These are phyloP conservation scores for Pseudochirops corinnae DNA, from an alignment of 2,797 vertebrate genomes.

Conservation along the genomic window DNA sequence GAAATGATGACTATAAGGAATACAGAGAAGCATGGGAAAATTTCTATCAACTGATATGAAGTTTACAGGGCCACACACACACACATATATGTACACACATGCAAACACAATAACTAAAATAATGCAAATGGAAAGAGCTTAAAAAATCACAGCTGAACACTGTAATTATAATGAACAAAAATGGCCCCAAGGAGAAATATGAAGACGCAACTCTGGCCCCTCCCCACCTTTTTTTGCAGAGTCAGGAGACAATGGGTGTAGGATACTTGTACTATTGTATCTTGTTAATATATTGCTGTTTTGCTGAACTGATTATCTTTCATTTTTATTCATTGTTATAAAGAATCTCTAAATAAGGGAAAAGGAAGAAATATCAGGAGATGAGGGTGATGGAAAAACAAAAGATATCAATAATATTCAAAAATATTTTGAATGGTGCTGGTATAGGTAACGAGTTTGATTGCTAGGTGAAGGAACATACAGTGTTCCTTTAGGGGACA, in stretches of 20 bases:
- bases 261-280: not conserved
- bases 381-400: not conserved
- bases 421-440: accelerated
- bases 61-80: not conserved
- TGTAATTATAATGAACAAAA: not conserved
- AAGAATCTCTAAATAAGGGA: not conserved
- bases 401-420: not conserved
- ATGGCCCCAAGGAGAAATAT: not conserved
- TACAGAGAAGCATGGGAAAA: not conserved
- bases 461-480: not conserved
- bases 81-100: not conserved
- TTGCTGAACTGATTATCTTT: not conserved
- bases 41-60: not conserved
- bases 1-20: not conserved
- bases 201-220: not conserved
- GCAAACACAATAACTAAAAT: not conserved
- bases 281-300: not conserved
- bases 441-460: not conserved
- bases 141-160: not conserved
- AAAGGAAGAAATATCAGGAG: not conserved
- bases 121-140: not conserved
- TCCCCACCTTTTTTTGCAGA: not conserved
- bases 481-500: not conserved
- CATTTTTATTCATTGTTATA: not conserved
- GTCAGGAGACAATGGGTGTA: not conserved